These are phyloP conservation scores for Phymatocera aterrima DNA, from an alignment of 2,888 invertebrate genomes.

Conservation along the genomic window DNA sequence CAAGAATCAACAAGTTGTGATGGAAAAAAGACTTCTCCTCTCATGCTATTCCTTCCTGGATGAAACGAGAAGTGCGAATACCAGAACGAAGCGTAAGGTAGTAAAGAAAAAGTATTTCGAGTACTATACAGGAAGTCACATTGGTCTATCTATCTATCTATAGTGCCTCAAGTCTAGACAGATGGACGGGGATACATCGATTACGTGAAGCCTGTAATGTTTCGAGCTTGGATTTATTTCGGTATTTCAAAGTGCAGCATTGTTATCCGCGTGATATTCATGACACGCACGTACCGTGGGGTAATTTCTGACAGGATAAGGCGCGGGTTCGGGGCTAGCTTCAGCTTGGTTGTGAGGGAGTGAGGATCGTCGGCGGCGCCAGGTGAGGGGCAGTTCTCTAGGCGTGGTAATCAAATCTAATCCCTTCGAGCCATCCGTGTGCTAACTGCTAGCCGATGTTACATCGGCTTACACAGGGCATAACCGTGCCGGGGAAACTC, in stretches of 20 bases:
- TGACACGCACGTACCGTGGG: conserved; percentile 52
- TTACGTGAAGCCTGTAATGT: conserved; percentile 3
- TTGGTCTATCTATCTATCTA: not conserved
- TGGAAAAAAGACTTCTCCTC: too few species aligned
- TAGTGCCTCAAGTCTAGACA: not conserved
- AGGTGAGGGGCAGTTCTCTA: conserved; percentile 52
- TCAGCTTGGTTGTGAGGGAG: conserved; percentile 4
- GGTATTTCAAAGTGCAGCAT: conserved; percentile 38
- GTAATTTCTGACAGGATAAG: conserved; percentile 53
- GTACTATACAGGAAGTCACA: too few species aligned
- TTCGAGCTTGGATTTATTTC: conserved; percentile 30
- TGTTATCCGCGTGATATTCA: conserved; percentile 48
- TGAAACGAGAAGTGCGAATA: not conserved
- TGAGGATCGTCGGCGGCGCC: conserved; percentile 42
- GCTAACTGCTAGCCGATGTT: conserved; percentile 60
- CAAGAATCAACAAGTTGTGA: too few species aligned
- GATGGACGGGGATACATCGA: conserved; percentile 20
- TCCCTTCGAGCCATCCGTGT: conserved; percentile 57
- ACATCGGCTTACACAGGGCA: conserved; percentile 55
- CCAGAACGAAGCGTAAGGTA: not conserved
- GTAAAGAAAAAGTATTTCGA: not conserved
- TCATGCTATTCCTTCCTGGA: too few species aligned
- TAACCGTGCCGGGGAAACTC: conserved; percentile 33
- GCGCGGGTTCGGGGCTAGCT: conserved; percentile 37
- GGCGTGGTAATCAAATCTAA: conserved; percentile 65